Evolutionary conservation across 2,797 vertebrate species (phyloP).

Genomic region (Gadopsis bispinosus): DNA sequence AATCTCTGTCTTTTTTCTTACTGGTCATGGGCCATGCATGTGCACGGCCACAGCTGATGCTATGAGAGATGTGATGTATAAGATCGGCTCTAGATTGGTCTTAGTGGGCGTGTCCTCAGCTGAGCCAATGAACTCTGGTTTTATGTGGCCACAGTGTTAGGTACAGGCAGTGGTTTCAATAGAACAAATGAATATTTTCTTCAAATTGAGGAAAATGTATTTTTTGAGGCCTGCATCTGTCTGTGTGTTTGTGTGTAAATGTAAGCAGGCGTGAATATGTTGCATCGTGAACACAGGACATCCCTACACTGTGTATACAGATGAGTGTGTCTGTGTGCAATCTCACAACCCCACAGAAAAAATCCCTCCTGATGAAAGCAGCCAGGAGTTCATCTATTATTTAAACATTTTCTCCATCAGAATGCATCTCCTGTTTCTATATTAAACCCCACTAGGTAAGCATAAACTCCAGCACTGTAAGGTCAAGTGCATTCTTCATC

Average conservation of each 20-base stretch:
- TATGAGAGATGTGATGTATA: slow-evolving; percentile 45
- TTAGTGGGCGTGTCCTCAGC: slow-evolving; percentile 48
- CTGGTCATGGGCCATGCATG: slow-evolving; percentile 50
- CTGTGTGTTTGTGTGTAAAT: slow-evolving; percentile 3
- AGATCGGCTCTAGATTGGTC: slow-evolving; percentile 60
- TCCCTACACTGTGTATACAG: slow-evolving; percentile 33
- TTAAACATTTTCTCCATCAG: slow-evolving; percentile 84
- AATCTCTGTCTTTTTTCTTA: slow-evolving; percentile 53
- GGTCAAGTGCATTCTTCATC: slow-evolving; percentile 60
- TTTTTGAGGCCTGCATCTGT: slow-evolving; percentile 12
- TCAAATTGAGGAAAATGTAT: slow-evolving; percentile 1
- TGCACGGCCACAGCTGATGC: slow-evolving; percentile 43
- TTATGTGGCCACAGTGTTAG: slow-evolving; percentile 7
- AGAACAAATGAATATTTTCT: slow-evolving; percentile 14
- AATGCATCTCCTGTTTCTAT: slow-evolving; percentile 85
- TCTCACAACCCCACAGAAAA: slow-evolving; percentile 69
- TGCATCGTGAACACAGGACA: slow-evolving; percentile 26
- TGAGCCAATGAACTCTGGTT: slow-evolving; percentile 42
- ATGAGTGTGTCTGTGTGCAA: slow-evolving; percentile 54
- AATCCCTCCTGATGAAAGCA: slow-evolving; percentile 79
- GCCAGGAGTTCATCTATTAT: slow-evolving; percentile 87
- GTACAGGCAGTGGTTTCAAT: background rate
- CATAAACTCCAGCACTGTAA: slow-evolving; percentile 70
- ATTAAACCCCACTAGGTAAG: slow-evolving; percentile 81
- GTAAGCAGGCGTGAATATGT: slow-evolving; percentile 19